phyloP scores from a whole-genome alignment of 2,888 invertebrate genomes.

The Gonocerus acuteangulatus region DNA sequence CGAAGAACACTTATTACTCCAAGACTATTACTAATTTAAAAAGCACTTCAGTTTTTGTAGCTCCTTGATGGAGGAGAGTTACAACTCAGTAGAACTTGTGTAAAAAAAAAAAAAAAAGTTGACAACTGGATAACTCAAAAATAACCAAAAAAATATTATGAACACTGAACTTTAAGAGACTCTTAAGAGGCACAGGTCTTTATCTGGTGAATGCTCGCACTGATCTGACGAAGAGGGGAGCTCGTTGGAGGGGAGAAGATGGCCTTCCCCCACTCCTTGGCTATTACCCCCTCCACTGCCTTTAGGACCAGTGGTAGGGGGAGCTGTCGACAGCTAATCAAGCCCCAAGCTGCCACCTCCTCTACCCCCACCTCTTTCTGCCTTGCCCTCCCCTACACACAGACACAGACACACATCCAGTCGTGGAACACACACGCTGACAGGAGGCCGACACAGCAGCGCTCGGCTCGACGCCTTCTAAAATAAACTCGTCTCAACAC shows the following conservation, averaged over 20 bases:
- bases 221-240: slow-evolving; percentile 46
- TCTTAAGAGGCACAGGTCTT: slow-evolving; percentile 46
- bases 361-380: too few species aligned
- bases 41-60: neutral
- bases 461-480: neutral
- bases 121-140: neutral
- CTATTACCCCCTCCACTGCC: neutral
- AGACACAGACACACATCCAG: neutral
- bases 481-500: slow-evolving; percentile 23
- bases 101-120: neutral
- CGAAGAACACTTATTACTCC: neutral
- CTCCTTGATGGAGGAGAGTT: neutral
- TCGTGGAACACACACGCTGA: slow-evolving; percentile 3
- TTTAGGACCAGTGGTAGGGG: neutral
- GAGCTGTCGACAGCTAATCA: slow-evolving; percentile 20
- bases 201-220: slow-evolving; percentile 52
- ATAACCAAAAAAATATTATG: neutral
- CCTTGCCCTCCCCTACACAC: neutral
- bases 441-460: neutral
- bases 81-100: neutral
- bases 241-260: slow-evolving; percentile 18
- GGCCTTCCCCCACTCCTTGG: neutral
- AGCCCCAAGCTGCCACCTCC: slow-evolving; percentile 14
- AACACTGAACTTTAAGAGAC: neutral
- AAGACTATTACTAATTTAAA: neutral